Percentiles rank a stretch among this genome's conserved stretches.
These are phyloP conservation scores for Pangasius sanitwongsei DNA, from an alignment of 2,797 vertebrate genomes.

Conservation along the genomic window DNA sequence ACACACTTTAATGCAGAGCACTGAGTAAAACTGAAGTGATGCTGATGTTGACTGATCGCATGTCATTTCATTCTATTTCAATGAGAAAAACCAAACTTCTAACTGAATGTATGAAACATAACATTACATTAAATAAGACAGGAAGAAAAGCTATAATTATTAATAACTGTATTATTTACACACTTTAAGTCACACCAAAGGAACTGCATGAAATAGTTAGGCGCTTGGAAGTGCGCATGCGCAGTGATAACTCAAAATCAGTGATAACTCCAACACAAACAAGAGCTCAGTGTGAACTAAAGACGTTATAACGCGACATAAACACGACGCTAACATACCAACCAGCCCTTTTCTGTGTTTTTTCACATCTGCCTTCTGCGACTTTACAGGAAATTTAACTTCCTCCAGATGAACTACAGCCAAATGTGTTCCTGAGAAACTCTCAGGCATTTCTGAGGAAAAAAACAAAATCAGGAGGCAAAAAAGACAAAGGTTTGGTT, in stretches of 20 bases:
- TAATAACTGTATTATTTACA: neutral
- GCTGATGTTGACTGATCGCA: neutral
- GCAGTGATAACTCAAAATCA: neutral
- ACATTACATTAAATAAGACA: neutral
- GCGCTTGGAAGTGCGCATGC: neutral
- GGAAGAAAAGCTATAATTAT: neutral
- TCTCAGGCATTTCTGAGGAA: neutral
- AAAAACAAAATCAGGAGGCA: neutral
- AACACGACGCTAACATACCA: neutral
- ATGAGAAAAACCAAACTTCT: neutral
- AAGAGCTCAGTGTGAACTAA: neutral
- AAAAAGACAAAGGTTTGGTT: too few relatives aligned
- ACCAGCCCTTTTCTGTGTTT: neutral
- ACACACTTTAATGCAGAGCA: neutral
- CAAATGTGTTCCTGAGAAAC: conserved; percentile 2
- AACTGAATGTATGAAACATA: neutral
- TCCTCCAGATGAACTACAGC: neutral
- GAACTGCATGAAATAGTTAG: neutral
- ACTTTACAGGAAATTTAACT: too few relatives aligned
- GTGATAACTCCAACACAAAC: neutral
- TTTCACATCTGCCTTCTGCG: too few relatives aligned
- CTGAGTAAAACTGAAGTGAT: neutral
- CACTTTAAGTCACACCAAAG: neutral
- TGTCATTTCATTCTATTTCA: neutral
- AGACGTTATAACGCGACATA: neutral